Evolutionary conservation across 1,140 invertebrate genomes (phyloP), one percentile per base, ranked within the genome.

Genomic region (Zaprionus vittiger): DNA sequence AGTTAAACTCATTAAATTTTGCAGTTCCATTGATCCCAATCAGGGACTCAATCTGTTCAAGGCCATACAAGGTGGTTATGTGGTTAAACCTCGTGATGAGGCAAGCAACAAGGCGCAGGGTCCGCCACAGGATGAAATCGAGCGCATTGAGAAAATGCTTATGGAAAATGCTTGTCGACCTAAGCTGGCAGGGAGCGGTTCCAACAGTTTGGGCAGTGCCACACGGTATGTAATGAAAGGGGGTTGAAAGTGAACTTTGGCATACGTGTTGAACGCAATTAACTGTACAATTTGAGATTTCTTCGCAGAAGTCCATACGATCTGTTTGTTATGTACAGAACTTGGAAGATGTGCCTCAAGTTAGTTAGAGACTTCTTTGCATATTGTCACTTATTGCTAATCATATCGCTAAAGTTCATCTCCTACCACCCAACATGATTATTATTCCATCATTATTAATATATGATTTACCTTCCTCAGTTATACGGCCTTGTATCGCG

Each of bases 41-140:
- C 92, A 93, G 73, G 86, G 91, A 6, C 79, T 93, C 0, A 93
- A 92, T 77, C 70, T 93, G 2, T 92, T 91, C 60, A 95, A 95
- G 72, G 96, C 95, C 17, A 95, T 94, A 28, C 96, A 95, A 94
- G 96, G 96, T 7, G 95, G 96, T 71, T 97, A 96, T 93, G 95
- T 97, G 49, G 96, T 97, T 12, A 96, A 97, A 85, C 96, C 96
- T 20, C 95, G 96, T 91, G 96, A 97, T 83, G 96, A 96, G 81
- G 95, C 95, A 68, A 95, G 95, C 84, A 94, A 95, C 49, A 95
- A 95, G 92, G 95, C 95, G 5, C 94, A 95, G 83, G 94, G 94
- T 20, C 94, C 94, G 5, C 94, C 94, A 4, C 90, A 93, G 34
- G 94, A 95, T 77, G 95, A 95, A 83, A 92, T 95, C 3, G 94